Evolutionary conservation across 2,113 vertebrate species (phyloP).

Genomic region (Axis porcinus): DNA sequence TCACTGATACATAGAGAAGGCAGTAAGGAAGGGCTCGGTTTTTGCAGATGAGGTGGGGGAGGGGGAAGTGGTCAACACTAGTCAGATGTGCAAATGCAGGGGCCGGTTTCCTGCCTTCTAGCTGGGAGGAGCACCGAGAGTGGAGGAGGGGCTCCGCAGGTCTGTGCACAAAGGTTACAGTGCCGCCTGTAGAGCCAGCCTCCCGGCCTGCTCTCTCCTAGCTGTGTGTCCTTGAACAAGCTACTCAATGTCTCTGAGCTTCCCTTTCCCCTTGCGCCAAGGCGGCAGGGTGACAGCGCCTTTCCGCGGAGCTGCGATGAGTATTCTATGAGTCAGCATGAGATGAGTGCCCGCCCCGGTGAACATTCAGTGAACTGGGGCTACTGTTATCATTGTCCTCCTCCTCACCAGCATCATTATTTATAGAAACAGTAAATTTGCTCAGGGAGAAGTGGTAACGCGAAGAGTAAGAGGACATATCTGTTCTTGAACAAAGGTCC

Average conservation of each 20-base stretch:
- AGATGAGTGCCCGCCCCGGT: too few relatives aligned
- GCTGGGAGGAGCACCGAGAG: background rate
- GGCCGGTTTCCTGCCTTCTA: background rate
- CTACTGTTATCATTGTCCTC: background rate
- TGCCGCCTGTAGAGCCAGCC: background rate
- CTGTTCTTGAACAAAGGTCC: background rate
- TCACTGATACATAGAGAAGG: background rate
- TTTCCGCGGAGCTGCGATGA: background rate
- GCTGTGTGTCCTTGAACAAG: background rate
- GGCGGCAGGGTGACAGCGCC: fast-evolving
- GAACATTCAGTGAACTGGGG: background rate
- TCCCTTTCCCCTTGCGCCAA: background rate
- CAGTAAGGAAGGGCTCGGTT: background rate
- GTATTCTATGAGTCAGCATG: fast-evolving
- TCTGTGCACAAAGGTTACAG: background rate
- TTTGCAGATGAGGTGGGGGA: background rate
- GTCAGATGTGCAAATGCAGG: background rate
- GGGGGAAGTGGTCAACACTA: background rate
- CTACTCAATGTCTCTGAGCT: background rate
- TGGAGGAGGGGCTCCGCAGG: background rate
- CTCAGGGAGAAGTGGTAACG: background rate
- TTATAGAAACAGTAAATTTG: background rate
- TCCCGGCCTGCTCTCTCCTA: background rate
- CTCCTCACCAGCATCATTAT: background rate
- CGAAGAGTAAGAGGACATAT: background rate